These are phyloP conservation scores for Spondyliosoma cantharus DNA, from an alignment of 2,797 vertebrate species.

Conservation along the genomic window DNA sequence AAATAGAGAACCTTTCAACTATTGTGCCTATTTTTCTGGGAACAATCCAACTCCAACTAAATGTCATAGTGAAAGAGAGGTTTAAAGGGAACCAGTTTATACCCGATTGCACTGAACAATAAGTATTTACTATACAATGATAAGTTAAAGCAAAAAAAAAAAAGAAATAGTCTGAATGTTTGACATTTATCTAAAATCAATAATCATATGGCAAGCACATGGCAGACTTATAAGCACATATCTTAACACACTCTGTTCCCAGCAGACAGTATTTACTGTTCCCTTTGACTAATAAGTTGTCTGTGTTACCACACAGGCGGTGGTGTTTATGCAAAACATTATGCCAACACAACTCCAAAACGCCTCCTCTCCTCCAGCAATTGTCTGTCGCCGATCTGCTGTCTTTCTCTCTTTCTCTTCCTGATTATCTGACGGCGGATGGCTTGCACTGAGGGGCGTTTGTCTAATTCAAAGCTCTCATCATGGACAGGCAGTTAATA, in stretches of 20 bases:
- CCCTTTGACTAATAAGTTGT: slow-evolving; percentile 58
- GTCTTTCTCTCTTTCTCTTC: slow-evolving; percentile 14
- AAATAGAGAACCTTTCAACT: too few species aligned
- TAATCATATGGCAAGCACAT: slow-evolving; percentile 24
- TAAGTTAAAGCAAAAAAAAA: too few species aligned
- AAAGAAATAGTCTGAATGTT: too few species aligned
- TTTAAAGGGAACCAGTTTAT: too few species aligned
- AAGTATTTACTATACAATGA: too few species aligned
- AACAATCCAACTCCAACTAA: too few species aligned
- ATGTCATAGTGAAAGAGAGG: too few species aligned
- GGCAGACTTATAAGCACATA: slow-evolving; percentile 33
- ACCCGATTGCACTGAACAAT: too few species aligned
- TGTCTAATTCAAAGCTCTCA: slow-evolving; percentile 34
- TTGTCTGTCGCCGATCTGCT: slow-evolving; percentile 19
- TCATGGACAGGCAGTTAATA: slow-evolving; percentile 8
- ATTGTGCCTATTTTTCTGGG: too few species aligned
- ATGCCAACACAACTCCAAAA: slow-evolving; percentile 58
- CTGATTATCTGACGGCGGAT: slow-evolving; percentile 34
- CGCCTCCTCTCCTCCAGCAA: slow-evolving; percentile 46
- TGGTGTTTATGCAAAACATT: slow-evolving; percentile 65
- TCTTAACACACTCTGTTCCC: slow-evolving; percentile 40
- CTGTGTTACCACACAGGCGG: slow-evolving; percentile 47
- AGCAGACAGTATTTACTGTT: slow-evolving; percentile 68
- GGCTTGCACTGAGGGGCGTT: neutral
- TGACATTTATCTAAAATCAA: too few species aligned